Evolutionary conservation across 2,113 vertebrate genomes (phyloP).

Genomic region (Struthio camelus): DNA sequence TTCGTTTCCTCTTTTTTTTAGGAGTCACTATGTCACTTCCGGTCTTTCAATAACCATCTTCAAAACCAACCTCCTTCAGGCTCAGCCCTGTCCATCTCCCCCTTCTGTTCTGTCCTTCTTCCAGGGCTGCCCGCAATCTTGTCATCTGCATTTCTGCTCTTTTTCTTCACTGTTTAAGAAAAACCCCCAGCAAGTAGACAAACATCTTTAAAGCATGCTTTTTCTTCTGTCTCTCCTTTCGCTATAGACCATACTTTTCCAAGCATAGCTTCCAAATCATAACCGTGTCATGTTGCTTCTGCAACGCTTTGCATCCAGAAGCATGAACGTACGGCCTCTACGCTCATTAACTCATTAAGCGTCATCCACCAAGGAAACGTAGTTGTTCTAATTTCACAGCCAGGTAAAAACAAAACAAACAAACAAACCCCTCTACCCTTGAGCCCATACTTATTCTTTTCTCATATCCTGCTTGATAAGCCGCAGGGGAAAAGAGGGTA

Average conservation of each 20-base stretch:
- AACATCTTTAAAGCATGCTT: neutral
- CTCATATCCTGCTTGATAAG: neutral
- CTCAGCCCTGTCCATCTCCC: neutral
- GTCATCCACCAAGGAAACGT: neutral
- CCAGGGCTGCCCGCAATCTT: neutral
- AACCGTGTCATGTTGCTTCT: neutral
- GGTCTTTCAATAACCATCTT: neutral
- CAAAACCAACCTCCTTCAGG: neutral
- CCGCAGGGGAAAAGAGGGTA: neutral
- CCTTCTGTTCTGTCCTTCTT: neutral
- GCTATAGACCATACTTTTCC: neutral
- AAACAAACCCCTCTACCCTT: neutral
- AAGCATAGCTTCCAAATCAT: rapidly evolving
- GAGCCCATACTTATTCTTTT: neutral
- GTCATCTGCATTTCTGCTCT: neutral
- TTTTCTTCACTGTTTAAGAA: neutral
- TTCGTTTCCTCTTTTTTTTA: neutral
- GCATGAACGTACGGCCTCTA: neutral
- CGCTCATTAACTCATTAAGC: neutral
- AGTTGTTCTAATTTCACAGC: neutral
- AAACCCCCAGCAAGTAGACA: neutral
- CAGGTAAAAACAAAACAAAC: neutral
- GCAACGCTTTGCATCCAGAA: neutral
- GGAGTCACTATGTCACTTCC: neutral
- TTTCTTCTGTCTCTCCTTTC: neutral